Conservation (phyloP, 2,888 invertebrate genomes). For the Erpobdella octoculata region DNA sequence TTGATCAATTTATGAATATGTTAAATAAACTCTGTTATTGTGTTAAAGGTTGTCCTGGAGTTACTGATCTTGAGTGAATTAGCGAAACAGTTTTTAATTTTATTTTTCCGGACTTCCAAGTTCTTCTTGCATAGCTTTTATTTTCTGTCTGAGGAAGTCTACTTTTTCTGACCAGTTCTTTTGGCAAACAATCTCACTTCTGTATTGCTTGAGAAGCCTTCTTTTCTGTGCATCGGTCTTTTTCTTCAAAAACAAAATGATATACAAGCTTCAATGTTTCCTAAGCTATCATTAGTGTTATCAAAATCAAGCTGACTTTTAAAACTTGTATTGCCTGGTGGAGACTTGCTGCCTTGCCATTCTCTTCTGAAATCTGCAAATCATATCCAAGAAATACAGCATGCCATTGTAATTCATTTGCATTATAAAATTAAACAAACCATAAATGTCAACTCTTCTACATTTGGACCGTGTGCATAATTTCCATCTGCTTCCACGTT, state of each 20-base stretch:
- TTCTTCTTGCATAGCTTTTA: not conserved
- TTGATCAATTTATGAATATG: not conserved
- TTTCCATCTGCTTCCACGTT: not conserved
- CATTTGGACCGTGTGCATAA: not conserved
- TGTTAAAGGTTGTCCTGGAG: no score
- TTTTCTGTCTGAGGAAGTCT: not conserved
- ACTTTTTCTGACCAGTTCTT: conserved; percentile 2
- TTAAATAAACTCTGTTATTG: no score
- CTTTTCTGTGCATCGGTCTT: not conserved
- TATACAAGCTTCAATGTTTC: not conserved
- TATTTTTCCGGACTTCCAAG: not conserved
- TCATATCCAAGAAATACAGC: not conserved
- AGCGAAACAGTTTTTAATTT: not conserved
- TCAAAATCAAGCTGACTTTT: not conserved
- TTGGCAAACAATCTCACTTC: not conserved
- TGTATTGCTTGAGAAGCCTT: not conserved
- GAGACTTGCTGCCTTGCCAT: not conserved
- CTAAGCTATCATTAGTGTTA: not conserved
- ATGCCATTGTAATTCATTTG: not conserved
- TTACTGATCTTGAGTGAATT: no score
- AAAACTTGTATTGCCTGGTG: not conserved
- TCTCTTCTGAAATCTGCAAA: conserved; percentile 12
- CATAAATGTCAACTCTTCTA: not conserved
- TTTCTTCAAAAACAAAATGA: not conserved
- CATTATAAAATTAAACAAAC: not conserved